Evolutionary conservation across 2,113 vertebrate genomes (phyloP).

Genomic region (Platichthys stellatus): DNA sequence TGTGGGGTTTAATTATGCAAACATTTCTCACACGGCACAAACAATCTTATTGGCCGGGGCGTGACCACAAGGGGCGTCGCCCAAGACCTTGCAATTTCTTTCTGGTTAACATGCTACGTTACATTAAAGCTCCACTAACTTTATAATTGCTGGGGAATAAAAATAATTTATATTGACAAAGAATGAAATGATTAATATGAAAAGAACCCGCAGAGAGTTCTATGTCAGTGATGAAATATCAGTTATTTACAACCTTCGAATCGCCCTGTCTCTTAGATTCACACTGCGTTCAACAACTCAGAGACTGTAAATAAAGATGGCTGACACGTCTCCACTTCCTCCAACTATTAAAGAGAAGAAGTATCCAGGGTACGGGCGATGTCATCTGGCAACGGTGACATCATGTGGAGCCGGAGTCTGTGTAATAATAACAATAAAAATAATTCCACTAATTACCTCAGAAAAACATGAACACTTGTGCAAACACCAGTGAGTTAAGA

Average conservation of each 20-base stretch:
- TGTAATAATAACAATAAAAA: not conserved
- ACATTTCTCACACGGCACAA: conserved; percentile 42
- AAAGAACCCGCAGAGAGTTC: conserved; percentile 5
- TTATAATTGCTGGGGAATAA: conserved; percentile 54
- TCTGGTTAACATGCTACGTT: conserved; percentile 41
- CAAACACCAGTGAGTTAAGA: too few relatives aligned
- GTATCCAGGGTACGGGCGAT: not conserved
- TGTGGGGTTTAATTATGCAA: conserved; percentile 52
- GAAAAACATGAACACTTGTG: too few relatives aligned
- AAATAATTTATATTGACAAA: conserved; percentile 40
- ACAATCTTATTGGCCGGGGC: conserved; percentile 36
- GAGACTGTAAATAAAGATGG: too few relatives aligned
- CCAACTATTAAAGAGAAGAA: too few relatives aligned
- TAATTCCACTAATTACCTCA: too few relatives aligned
- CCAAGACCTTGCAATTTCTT: conserved; percentile 28
- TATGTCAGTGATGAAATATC: not conserved
- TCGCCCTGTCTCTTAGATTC: not conserved
- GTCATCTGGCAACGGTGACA: not conserved
- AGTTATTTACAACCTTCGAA: not conserved
- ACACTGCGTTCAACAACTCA: not conserved
- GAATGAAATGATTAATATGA: conserved; percentile 39
- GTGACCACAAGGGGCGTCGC: conserved; percentile 33
- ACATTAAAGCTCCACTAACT: conserved; percentile 44
- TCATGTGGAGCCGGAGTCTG: not conserved
- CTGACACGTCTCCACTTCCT: too few relatives aligned